These are phyloP conservation scores for Lepus europaeus DNA, from an alignment of 2,113 vertebrate genomes.

Conservation along the genomic window DNA sequence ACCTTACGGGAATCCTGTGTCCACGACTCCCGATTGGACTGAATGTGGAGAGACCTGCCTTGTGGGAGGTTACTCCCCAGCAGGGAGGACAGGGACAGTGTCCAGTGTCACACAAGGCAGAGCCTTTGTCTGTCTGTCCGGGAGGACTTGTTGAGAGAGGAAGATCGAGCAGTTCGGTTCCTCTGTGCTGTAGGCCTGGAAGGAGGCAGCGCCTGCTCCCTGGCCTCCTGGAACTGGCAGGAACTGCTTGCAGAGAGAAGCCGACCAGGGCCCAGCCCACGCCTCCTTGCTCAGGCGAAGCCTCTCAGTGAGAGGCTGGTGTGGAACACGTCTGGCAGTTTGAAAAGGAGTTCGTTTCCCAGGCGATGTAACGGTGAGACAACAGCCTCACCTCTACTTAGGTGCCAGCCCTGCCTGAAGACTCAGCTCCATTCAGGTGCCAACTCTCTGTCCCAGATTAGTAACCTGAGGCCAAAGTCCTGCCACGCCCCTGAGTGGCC, in stretches of 20 bases:
- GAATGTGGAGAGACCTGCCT: neutral
- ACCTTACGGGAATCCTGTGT: neutral
- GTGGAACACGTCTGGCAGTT: neutral
- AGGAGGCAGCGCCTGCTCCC: neutral
- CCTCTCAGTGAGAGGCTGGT: neutral
- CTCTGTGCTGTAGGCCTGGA: neutral
- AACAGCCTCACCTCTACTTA: neutral
- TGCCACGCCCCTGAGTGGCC: accelerated
- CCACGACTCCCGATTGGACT: neutral
- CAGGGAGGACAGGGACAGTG: neutral
- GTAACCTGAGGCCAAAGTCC: neutral
- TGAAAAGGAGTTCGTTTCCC: conserved; percentile 9
- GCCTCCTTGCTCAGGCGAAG: neutral
- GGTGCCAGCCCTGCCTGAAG: neutral
- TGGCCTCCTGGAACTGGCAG: neutral
- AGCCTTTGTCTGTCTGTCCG: neutral
- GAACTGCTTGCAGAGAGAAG: neutral
- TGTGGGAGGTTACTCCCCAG: neutral
- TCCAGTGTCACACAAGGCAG: neutral
- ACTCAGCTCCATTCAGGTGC: neutral
- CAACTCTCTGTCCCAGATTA: neutral
- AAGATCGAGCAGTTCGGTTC: neutral
- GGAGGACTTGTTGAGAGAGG: neutral
- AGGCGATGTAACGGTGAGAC: neutral
- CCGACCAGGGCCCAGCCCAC: accelerated